Base-by-base conservation (phyloP, 2,888 invertebrate species). In the Ecliptopera silaceata region DNA sequence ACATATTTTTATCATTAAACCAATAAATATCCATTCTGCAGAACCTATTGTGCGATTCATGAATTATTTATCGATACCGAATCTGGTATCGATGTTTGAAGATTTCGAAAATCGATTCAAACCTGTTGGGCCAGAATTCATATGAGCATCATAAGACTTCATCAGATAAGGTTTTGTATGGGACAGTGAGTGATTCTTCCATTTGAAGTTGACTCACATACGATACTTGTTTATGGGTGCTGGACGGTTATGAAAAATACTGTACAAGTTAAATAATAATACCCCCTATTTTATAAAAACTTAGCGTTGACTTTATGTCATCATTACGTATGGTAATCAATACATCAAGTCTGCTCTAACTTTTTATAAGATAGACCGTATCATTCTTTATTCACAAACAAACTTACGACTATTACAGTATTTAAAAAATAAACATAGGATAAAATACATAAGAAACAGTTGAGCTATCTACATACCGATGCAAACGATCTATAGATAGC, bases 51-150 rank as follows among this genome's bases (percentile, higher is more conserved):
- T 86, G 72, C 76, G 79, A 76, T 79, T 74, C 78, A 86, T 88
- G 82, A 86, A 88, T 88, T 74, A 86, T 88, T 84, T 78, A 88
- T 82, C 65, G 71, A 72, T 72, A 74, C 76, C 66, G 74, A 80
- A 83, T 85, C 77, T 72, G 79, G 84, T 82, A 83, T 82, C 80
- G 77, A 74, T 74, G 82, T 86, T 86, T 80, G 82, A 81, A 74
- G 77, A 86, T 88, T 83, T 84, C 81, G 82, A 78, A 81, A 86
- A 81, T 76, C 77, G 81, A 86, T 84, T 79, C 74, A 74, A 80
- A 79, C 77, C 75, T 75, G 79, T 74, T 70, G 67, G 75, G 70
- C 54, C 75, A 69, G 78, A 73, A 76, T 79, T 69, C 47, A 59
- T 59, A 64, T 56, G 51, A 46, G 48, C 47, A 60, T 58, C 45